phyloP scores from a whole-genome alignment of 2,888 invertebrate species.

The Dimorphilus gyrociliatus region DNA sequence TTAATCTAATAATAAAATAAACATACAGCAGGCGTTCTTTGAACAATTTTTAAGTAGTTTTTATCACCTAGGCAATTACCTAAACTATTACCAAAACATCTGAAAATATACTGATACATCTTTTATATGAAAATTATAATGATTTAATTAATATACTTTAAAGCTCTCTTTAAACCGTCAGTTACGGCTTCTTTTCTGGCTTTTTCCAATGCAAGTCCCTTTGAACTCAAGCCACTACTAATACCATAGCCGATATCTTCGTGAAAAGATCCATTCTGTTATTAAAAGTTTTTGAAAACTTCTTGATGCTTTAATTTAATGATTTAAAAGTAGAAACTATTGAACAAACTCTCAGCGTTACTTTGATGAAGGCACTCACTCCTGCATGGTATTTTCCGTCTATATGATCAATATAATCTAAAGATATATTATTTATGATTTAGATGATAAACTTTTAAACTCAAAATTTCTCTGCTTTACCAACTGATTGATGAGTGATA shows the following conservation, averaged over 20 bases:
- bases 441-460: background rate
- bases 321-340: too few species aligned
- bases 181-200: slow-evolving; percentile 38
- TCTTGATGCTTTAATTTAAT: too few species aligned
- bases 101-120: slow-evolving; percentile 9
- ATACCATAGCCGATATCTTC: slow-evolving; percentile 40
- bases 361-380: slow-evolving; percentile 37
- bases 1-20: too few species aligned
- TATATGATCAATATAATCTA: slow-evolving; percentile 35
- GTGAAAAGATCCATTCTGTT: slow-evolving; percentile 36
- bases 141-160: slow-evolving; percentile 25
- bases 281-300: slow-evolving; percentile 1
- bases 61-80: slow-evolving; percentile 38
- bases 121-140: background rate
- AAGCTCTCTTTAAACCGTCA: slow-evolving; percentile 37
- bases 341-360: slow-evolving; percentile 28
- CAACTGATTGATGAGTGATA: slow-evolving; percentile 35
- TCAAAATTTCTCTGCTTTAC: slow-evolving; percentile 12
- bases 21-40: slow-evolving; percentile 24
- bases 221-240: slow-evolving; percentile 38
- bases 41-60: slow-evolving; percentile 31
- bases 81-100: slow-evolving; percentile 37
- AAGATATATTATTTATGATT: slow-evolving; percentile 5
- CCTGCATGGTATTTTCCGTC: slow-evolving; percentile 38
- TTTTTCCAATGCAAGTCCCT: slow-evolving; percentile 36